phyloP scores from a whole-genome alignment of 2,888 invertebrate species.

The Macrosoma leucophasiata region DNA sequence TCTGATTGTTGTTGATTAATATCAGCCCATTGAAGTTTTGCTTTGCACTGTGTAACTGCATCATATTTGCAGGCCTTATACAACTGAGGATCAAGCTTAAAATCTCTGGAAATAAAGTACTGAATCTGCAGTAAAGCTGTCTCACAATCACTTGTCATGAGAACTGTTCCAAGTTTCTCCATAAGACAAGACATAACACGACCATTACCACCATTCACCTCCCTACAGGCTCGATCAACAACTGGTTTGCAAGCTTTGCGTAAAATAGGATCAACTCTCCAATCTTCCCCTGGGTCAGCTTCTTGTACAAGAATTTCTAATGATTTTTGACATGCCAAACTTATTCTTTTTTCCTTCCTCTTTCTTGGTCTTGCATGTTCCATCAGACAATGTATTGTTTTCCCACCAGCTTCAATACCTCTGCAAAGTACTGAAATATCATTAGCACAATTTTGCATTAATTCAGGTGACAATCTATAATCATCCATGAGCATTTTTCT shows the following conservation, averaged over 20 bases:
- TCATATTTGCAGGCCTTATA: constrained; percentile 92
- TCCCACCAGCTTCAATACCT: constrained; percentile 85
- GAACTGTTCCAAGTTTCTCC: constrained; percentile 89
- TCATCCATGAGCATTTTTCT: constrained; percentile 94
- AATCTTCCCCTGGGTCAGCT: constrained; percentile 95
- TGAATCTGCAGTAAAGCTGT: constrained; percentile 95
- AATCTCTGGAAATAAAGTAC: constrained; percentile 97
- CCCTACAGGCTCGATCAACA: constrained; percentile 85
- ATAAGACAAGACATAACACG: constrained; percentile 95
- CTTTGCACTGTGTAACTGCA: constrained; percentile 88
- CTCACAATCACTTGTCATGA: constrained; percentile 94
- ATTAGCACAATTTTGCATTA: constrained; percentile 89
- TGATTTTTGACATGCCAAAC: constrained; percentile 83
- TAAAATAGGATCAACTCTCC: constrained; percentile 94
- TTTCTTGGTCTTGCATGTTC: constrained; percentile 84
- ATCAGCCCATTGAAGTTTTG: constrained; percentile 85
- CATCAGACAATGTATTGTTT: constrained; percentile 97
- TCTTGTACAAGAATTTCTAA: constrained; percentile 88
- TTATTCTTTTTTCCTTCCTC: constrained; percentile 79
- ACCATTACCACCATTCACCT: constrained; percentile 84
- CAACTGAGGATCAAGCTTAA: constrained; percentile 91
- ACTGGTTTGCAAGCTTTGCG: constrained; percentile 90
- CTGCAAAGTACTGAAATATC: constrained; percentile 88
- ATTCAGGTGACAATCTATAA: constrained; percentile 93
- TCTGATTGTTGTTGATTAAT: constrained; percentile 81